phyloP scores from a whole-genome alignment of 2,797 vertebrate genomes.

The Pseudotriccus pelzelni region DNA sequence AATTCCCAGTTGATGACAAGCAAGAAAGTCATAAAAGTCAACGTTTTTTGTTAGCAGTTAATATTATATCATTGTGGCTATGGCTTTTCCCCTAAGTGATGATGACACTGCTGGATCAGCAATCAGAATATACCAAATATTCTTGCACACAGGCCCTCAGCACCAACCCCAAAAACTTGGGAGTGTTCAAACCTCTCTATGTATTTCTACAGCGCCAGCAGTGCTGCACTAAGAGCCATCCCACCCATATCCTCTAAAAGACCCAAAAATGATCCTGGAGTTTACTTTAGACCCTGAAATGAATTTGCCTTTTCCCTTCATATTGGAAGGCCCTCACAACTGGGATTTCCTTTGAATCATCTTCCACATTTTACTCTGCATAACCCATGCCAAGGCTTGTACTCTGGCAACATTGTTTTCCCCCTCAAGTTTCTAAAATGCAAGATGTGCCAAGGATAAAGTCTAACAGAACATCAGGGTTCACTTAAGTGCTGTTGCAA shows the following conservation, averaged over 20 bases:
- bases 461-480: not conserved
- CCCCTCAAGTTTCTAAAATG: not conserved
- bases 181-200: not conserved
- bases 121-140: not conserved
- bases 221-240: not conserved
- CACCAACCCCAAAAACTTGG: not conserved
- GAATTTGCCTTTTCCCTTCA: not conserved
- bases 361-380: not conserved
- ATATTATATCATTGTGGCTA: not conserved
- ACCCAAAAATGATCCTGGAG: not conserved
- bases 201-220: not conserved
- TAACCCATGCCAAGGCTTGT: not conserved
- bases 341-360: not conserved
- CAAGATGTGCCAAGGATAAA: not conserved
- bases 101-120: not conserved
- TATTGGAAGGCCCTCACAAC: not conserved
- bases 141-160: not conserved
- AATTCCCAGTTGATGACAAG: rapidly evolving
- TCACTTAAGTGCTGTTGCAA: not conserved
- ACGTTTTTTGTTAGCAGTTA: not conserved
- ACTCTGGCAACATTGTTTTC: not conserved
- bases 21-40: not conserved
- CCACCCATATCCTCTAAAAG: not conserved
- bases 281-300: not conserved
- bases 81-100: not conserved